These are phyloP conservation scores for Gymnocephalus cernua DNA, from an alignment of 2,113 vertebrate species.

Conservation along the genomic window DNA sequence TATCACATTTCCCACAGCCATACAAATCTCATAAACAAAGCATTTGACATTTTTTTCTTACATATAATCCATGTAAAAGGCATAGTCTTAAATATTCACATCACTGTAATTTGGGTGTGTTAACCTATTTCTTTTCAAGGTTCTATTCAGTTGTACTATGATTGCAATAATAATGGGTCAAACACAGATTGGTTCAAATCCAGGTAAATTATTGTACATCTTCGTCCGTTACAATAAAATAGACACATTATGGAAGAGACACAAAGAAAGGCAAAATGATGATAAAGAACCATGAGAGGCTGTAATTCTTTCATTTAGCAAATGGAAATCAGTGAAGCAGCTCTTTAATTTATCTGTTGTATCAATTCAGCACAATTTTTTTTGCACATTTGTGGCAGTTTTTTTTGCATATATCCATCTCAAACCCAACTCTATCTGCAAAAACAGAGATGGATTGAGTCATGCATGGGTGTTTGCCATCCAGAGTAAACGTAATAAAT, in stretches of 20 bases:
- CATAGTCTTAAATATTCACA: constrained; percentile 21
- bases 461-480: constrained; percentile 85
- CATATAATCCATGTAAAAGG: not conserved
- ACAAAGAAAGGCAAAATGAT: constrained; percentile 67
- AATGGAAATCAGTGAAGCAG: constrained; percentile 82
- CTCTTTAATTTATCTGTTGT: constrained; percentile 83
- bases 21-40: constrained; percentile 40
- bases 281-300: constrained; percentile 78
- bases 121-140: constrained; percentile 38
- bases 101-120: constrained; percentile 20
- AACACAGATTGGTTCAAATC: constrained; percentile 53
- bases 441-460: constrained; percentile 86
- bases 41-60: constrained; percentile 14
- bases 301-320: constrained; percentile 80
- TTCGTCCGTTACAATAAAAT: constrained; percentile 56
- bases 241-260: constrained; percentile 50
- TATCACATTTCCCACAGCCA: constrained; percentile 31
- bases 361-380: constrained; percentile 84
- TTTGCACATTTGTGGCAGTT: constrained; percentile 78
- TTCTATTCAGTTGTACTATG: constrained; percentile 40
- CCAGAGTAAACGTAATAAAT: constrained; percentile 84
- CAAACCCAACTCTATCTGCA: constrained; percentile 69
- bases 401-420: constrained; percentile 78
- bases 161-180: constrained; percentile 48
- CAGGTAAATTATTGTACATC: constrained; percentile 72